phyloP scores from a whole-genome alignment of 2,113 vertebrate genomes.

The Rissa tridactyla region DNA sequence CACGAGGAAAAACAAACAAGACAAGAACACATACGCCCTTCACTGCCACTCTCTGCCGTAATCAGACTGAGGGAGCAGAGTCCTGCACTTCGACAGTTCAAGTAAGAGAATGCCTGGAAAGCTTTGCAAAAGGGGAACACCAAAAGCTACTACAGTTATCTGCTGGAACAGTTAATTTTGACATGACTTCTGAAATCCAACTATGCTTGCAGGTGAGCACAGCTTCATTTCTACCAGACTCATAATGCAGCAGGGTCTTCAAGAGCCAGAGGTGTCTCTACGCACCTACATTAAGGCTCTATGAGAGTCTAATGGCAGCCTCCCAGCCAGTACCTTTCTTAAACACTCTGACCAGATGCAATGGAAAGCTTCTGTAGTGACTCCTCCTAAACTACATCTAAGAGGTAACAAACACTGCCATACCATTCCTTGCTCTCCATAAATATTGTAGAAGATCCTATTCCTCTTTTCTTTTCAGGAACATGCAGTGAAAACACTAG shows the following conservation, averaged over 20 bases:
- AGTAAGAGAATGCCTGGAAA: neutral
- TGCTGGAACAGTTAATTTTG: neutral
- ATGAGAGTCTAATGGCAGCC: neutral
- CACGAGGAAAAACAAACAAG: neutral
- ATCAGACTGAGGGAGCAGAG: neutral
- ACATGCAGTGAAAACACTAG: neutral
- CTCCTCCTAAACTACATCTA: neutral
- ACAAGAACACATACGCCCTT: neutral
- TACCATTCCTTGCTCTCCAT: neutral
- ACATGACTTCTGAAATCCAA: neutral
- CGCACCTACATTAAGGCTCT: neutral
- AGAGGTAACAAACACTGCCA: neutral
- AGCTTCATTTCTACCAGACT: neutral
- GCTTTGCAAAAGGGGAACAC: neutral
- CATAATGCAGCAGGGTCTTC: neutral
- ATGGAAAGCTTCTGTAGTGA: neutral
- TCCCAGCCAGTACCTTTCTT: neutral
- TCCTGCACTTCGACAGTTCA: neutral
- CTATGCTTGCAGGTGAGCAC: neutral
- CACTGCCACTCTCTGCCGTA: neutral
- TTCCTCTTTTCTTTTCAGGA: neutral
- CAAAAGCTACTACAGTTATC: neutral
- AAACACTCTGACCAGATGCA: neutral
- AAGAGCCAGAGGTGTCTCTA: neutral
- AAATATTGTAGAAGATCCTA: neutral